Conservation (phyloP, 2,888 invertebrate species). For the Acanthosoma haemorrhoidale region DNA sequence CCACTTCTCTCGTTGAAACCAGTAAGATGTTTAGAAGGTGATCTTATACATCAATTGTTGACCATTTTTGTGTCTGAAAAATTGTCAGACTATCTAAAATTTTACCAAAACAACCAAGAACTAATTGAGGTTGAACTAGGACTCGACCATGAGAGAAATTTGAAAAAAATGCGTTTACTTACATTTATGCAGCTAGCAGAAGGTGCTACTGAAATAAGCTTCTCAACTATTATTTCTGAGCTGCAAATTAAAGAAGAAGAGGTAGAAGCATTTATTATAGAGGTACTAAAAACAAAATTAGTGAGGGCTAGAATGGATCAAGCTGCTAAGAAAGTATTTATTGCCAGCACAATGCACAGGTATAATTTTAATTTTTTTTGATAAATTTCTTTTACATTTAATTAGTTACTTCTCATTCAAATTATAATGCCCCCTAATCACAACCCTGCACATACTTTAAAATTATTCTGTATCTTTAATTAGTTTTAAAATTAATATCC, state of each 20-base stretch:
- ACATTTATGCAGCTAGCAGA: slow-evolving; percentile 98
- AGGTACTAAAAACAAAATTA: slow-evolving; percentile 84
- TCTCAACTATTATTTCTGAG: slow-evolving; percentile 80
- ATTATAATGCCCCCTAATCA: too few species aligned
- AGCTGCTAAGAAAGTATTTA: slow-evolving; percentile 66
- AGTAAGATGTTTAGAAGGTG: slow-evolving; percentile 89
- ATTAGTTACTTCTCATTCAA: too few species aligned
- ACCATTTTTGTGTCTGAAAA: slow-evolving; percentile 94
- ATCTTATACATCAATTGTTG: slow-evolving; percentile 87
- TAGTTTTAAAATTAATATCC: too few species aligned
- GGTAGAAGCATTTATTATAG: slow-evolving; percentile 95
- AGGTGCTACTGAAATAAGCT: slow-evolving; percentile 84
- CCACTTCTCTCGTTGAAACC: slow-evolving; percentile 90
- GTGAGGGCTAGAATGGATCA: slow-evolving; percentile 93
- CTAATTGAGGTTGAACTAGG: slow-evolving; percentile 66
- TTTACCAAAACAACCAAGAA: slow-evolving; percentile 87
- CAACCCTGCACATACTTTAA: too few species aligned
- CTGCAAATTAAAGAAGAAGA: slow-evolving; percentile 79
- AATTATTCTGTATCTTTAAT: too few species aligned
- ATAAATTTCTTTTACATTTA: background rate
- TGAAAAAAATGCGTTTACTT: slow-evolving; percentile 93
- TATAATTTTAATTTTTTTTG: too few species aligned
- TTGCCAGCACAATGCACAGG: slow-evolving; percentile 82
- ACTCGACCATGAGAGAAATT: slow-evolving; percentile 86
- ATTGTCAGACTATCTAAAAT: slow-evolving; percentile 82